A percentile compares a stretch with the other conserved stretches of the same genome.
These are phyloP conservation scores for Theocolax elegans DNA, from an alignment of 1,140 invertebrate species.

Conservation along the genomic window DNA sequence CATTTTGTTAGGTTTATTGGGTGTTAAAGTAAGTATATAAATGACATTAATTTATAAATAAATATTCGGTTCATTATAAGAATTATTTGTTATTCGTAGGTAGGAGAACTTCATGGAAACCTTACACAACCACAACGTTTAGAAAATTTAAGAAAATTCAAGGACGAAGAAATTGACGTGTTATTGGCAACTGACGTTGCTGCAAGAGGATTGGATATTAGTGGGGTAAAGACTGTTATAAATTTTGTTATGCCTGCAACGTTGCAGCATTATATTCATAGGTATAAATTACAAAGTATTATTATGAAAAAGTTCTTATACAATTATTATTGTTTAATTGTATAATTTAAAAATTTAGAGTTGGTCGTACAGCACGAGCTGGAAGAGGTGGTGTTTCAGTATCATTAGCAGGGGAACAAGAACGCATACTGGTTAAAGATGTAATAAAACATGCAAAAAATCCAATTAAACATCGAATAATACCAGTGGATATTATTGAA, in stretches of 20 bases:
- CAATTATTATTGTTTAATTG: no score
- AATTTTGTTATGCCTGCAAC: slow-evolving; percentile 96
- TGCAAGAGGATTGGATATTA: slow-evolving; percentile 95
- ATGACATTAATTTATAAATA: slow-evolving; percentile 11
- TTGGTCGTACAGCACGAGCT: slow-evolving; percentile 94
- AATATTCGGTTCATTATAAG: slow-evolving; percentile 1
- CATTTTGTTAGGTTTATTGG: slow-evolving; percentile 89
- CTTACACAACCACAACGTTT: slow-evolving; percentile 92
- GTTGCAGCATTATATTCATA: slow-evolving; percentile 95
- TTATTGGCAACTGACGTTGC: slow-evolving; percentile 96
- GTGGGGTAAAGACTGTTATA: slow-evolving; percentile 95
- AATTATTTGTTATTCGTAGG: slow-evolving; percentile 49
- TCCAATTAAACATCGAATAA: slow-evolving; percentile 87
- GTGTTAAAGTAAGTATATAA: slow-evolving; percentile 71
- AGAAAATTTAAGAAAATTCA: slow-evolving; percentile 90
- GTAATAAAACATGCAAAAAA: slow-evolving; percentile 88
- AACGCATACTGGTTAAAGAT: slow-evolving; percentile 90
- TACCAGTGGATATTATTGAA: slow-evolving; percentile 88
- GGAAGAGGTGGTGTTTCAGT: slow-evolving; percentile 91
- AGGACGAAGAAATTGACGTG: slow-evolving; percentile 89
- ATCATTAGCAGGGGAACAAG: slow-evolving; percentile 92
- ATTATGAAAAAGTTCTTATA: no score
- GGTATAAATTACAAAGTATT: slow-evolving; percentile 69
- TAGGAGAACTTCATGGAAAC: slow-evolving; percentile 95
- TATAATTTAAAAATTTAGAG: no score